Evolutionary conservation across 2,113 vertebrate genomes (phyloP).

Genomic region (Stigmatopora nigra): DNA sequence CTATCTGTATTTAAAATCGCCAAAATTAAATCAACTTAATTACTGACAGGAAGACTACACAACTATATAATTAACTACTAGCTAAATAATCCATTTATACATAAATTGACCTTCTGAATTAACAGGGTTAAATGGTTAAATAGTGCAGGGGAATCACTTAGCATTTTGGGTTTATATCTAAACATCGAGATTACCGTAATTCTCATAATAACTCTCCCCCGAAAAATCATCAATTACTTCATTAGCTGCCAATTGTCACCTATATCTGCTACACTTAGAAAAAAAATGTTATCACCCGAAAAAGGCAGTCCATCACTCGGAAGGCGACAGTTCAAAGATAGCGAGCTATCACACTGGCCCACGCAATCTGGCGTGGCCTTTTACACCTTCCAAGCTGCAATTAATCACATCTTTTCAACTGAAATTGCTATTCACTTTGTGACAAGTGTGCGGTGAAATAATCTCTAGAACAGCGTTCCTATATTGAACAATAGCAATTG

Average conservation of each 20-base stretch:
- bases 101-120: conserved; percentile 56
- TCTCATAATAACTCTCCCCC: no score
- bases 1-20: no score
- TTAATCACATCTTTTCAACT: conserved; percentile 44
- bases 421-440: conserved; percentile 28
- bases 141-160: conserved; percentile 60
- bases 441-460: conserved; percentile 34
- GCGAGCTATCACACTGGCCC: conserved; percentile 31
- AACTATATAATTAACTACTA: conserved; percentile 65
- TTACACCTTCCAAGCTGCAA: conserved; percentile 37
- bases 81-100: conserved; percentile 70
- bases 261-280: conserved; percentile 17
- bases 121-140: conserved; percentile 66
- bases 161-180: conserved; percentile 62
- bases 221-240: background rate
- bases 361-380: conserved; percentile 28
- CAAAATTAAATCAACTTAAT: conserved; percentile 61
- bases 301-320: conserved; percentile 19
- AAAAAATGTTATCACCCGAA: conserved; percentile 9
- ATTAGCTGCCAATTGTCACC: conserved; percentile 20
- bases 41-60: conserved; percentile 58
- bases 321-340: conserved; percentile 48
- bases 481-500: no score
- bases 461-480: conserved; percentile 6
- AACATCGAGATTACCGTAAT: conserved; percentile 41